Conservation (phyloP, 35 echinoderm and acorn worm species). For the Apostichopus parvimensis region DNA sequence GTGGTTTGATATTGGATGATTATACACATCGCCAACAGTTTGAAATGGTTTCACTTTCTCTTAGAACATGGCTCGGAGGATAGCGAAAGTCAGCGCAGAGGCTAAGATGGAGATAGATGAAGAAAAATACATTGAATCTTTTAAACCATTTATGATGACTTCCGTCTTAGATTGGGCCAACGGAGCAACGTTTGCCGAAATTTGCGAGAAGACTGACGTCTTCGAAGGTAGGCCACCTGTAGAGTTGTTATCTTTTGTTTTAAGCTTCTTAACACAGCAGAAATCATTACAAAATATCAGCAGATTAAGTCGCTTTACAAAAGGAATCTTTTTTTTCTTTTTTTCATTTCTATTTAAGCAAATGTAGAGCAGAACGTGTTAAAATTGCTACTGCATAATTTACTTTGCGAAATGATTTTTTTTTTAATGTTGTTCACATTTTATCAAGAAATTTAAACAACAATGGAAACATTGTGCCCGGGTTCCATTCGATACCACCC, state of each 20-base stretch:
- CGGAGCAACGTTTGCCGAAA: constrained; percentile 75
- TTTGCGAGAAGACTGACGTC: constrained; percentile 93
- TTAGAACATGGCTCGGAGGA: constrained; percentile 88
- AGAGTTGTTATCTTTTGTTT: neutral
- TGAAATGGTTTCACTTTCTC: neutral
- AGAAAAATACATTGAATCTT: constrained; percentile 89
- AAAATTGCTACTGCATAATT: neutral
- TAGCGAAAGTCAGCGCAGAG: constrained; percentile 88
- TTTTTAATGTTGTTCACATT: neutral
- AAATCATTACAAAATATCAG: too few species aligned
- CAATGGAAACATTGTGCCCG: too few species aligned
- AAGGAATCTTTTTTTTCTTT: too few species aligned
- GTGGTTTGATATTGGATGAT: neutral
- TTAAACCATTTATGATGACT: constrained; percentile 82
- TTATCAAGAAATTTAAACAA: neutral
- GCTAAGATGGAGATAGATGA: constrained; percentile 89
- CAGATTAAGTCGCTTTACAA: too few species aligned
- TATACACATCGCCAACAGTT: neutral
- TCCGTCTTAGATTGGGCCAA: constrained; percentile 87
- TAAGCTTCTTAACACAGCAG: too few species aligned
- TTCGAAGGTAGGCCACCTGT: constrained; percentile 80
- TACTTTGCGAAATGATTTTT: neutral
- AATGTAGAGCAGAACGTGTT: neutral
- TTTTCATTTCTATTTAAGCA: too few species aligned
- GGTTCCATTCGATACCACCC: too few species aligned